These are phyloP conservation scores for Temnothorax unifasciatus DNA, from an alignment of 2,888 invertebrate species.

Conservation along the genomic window DNA sequence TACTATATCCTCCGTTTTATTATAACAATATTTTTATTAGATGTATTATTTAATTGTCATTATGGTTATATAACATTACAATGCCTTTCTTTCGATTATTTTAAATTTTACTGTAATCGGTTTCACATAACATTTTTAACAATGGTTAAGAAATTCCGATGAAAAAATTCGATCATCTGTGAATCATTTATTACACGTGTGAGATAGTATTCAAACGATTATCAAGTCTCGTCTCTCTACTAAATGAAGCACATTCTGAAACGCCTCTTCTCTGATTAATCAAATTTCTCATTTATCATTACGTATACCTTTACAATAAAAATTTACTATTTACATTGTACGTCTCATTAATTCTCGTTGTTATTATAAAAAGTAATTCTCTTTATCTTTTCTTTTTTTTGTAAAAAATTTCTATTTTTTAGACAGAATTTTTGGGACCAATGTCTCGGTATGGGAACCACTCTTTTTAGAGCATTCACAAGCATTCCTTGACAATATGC, in stretches of 20 bases:
- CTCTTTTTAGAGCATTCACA: background rate
- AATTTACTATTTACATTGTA: background rate
- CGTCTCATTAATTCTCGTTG: too few relatives aligned
- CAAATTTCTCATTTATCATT: background rate
- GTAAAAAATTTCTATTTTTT: background rate
- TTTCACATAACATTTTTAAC: background rate
- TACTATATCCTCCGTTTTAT: too few relatives aligned
- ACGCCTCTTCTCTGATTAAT: constrained; percentile 15
- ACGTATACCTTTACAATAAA: background rate
- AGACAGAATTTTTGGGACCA: constrained; percentile 2
- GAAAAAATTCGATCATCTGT: background rate
- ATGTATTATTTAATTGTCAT: background rate
- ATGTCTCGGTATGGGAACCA: background rate
- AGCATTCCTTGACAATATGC: constrained; percentile 11
- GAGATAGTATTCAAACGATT: background rate
- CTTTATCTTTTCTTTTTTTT: background rate
- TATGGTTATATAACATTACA: background rate
- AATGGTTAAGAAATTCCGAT: background rate
- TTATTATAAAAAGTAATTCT: background rate
- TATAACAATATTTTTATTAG: background rate
- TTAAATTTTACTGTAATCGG: background rate
- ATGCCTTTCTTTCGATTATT: background rate
- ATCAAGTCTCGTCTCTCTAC: background rate
- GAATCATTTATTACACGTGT: background rate
- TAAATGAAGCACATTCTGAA: constrained; percentile 21